phyloP scores from a whole-genome alignment of 2,888 invertebrate genomes.

The Acleris laterana region DNA sequence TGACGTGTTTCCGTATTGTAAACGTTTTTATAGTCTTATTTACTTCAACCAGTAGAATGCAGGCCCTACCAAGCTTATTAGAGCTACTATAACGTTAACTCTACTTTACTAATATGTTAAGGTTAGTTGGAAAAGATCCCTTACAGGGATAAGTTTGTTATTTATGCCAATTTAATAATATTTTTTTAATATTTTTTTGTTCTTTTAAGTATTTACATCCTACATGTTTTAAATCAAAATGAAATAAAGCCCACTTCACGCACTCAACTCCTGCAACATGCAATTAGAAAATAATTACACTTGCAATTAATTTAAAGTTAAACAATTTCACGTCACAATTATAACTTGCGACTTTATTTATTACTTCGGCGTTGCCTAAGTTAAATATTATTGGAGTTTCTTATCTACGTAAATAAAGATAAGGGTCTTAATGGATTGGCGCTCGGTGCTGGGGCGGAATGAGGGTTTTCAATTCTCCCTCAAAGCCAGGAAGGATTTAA shows the following conservation, averaged over 20 bases:
- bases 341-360: slow-evolving; percentile 19
- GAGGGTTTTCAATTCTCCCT: slow-evolving; percentile 37
- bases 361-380: slow-evolving; percentile 38
- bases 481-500: slow-evolving; percentile 30
- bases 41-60: too few species aligned
- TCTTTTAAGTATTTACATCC: too few species aligned
- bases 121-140: too few species aligned
- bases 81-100: too few species aligned
- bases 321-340: slow-evolving; percentile 22
- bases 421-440: slow-evolving; percentile 46
- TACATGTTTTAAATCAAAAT: too few species aligned
- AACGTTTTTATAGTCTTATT: too few species aligned
- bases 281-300: slow-evolving; percentile 22
- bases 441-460: slow-evolving; percentile 22
- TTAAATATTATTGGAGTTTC: slow-evolving; percentile 44
- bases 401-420: slow-evolving; percentile 40
- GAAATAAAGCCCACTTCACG: neutral
- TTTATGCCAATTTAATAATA: too few species aligned
- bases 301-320: slow-evolving; percentile 25
- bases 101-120: too few species aligned
- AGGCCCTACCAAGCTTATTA: too few species aligned
- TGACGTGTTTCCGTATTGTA: too few species aligned
- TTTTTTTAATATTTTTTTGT: too few species aligned
- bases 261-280: slow-evolving; percentile 2
- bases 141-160: too few species aligned